Base-by-base conservation (phyloP, 2,113 vertebrate species). In the Pimephales promelas region DNA sequence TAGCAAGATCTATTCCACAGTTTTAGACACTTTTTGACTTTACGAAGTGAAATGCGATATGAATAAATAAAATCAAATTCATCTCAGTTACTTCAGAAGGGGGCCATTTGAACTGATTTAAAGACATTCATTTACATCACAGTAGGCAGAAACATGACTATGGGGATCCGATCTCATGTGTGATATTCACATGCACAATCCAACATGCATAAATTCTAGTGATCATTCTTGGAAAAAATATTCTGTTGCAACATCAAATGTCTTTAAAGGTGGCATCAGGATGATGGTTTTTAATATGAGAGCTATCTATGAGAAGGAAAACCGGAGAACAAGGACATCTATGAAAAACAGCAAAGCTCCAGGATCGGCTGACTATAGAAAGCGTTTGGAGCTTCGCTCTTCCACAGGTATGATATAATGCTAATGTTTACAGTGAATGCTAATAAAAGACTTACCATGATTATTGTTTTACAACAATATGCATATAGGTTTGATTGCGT, bases 271-370 rank as follows among this genome's bases (percentile, higher is more conserved):
- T 88, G 89, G 49, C 14, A 87, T 95, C 81, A 93, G 88, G 73
- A 28, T 26, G 0, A 77, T 92, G 84, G 89, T 96, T 45, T 85
- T 87, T 13, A 89, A 61, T 47, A 90, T 96, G 81, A 94, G 90
- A 84, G 88, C 56, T 18, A 3, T 87, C 3, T 91, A 86, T 71
- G 84, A 91, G 83, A 83, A 86, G 24, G 70, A 59, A 54, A 76
- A 78, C 9, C 85, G 90, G 34, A 86, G 75, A 74, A 31, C 28
- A 68, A 91, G 77, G 81, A 11, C 8, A 82, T 54, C 70, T 40
- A 86, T 56, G 14, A 84, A 84, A 34, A 10, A 34, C 34, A 76
- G 59, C 74, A 64, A 61, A n/a, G 22, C 81, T 16, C 22, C 20
- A 3, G 5, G 1, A 24, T 18, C 84, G 18, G 28, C 34, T 20